phyloP scores from a whole-genome alignment of 1,140 invertebrate genomes.

The Leptopilina boulardi region DNA sequence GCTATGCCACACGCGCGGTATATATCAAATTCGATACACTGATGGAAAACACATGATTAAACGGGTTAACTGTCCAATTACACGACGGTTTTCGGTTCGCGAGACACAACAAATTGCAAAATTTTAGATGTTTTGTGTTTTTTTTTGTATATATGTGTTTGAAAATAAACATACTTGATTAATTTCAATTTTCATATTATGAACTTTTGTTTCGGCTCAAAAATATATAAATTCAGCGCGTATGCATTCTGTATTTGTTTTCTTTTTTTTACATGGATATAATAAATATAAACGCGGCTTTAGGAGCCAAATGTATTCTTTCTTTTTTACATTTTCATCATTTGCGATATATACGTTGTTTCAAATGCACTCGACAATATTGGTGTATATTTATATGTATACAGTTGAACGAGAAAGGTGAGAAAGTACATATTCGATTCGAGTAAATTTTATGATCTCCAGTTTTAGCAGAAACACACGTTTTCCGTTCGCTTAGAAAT shows the following conservation, averaged over 20 bases:
- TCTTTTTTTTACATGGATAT: background rate
- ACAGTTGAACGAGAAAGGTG: background rate
- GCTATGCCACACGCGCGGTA: constrained; percentile 1
- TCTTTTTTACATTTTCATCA: constrained; percentile 8
- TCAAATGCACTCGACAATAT: background rate
- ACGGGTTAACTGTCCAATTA: constrained; percentile 28
- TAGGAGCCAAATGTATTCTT: constrained; percentile 8
- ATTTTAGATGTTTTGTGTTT: constrained; percentile 5
- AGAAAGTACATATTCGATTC: background rate
- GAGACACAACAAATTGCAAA: background rate
- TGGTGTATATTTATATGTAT: background rate
- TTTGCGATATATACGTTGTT: background rate
- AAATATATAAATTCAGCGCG: background rate
- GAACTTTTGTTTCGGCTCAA: background rate
- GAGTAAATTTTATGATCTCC: constrained; percentile 11
- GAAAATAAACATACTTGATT: constrained; percentile 25
- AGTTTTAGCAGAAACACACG: constrained; percentile 17
- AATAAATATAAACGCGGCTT: constrained; percentile 13
- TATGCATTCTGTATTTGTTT: background rate
- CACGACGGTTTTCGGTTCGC: constrained; percentile 17
- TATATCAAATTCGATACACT: constrained; percentile 33
- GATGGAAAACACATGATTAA: constrained; percentile 33
- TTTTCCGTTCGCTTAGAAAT: background rate
- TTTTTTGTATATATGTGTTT: no score
- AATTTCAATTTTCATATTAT: background rate